Evolutionary conservation across 2,113 vertebrate genomes (phyloP).

Genomic region (Chroicocephalus ridibundus): DNA sequence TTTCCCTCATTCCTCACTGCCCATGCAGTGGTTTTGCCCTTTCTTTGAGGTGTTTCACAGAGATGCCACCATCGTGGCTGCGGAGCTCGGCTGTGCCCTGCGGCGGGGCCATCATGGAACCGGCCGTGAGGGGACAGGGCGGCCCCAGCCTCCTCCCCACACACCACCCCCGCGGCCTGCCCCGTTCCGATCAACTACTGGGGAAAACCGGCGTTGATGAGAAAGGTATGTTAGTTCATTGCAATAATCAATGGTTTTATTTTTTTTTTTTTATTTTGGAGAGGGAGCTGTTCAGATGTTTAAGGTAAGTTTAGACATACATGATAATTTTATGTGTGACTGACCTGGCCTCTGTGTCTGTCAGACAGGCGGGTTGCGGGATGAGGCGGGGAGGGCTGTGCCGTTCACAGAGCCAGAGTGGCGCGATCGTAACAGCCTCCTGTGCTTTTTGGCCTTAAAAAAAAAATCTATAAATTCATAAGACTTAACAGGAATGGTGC

Average conservation of each 20-base stretch:
- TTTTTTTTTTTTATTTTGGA: neutral
- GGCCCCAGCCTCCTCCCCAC: neutral
- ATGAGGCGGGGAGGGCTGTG: neutral
- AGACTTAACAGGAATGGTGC: neutral
- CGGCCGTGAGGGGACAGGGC: neutral
- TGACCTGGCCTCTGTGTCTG: neutral
- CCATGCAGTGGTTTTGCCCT: neutral
- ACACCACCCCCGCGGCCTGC: neutral
- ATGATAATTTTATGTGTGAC: neutral
- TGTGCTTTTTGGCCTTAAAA: neutral
- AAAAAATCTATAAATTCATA: neutral
- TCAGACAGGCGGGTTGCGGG: neutral
- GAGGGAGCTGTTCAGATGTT: neutral
- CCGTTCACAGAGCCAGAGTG: neutral
- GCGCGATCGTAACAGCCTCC: neutral
- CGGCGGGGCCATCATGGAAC: neutral
- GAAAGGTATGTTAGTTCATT: neutral
- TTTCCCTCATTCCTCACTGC: neutral
- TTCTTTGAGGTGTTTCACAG: neutral
- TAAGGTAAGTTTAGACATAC: neutral
- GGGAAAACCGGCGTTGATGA: neutral
- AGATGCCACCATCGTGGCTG: neutral
- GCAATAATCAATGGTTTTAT: neutral
- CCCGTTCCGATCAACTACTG: neutral
- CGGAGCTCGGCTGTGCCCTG: rapidly evolving